Percentiles rank a stretch among this genome's conserved stretches.
Conservation (phyloP, 2,113 vertebrate genomes). For the Stomatorhinus ivindoensis region DNA sequence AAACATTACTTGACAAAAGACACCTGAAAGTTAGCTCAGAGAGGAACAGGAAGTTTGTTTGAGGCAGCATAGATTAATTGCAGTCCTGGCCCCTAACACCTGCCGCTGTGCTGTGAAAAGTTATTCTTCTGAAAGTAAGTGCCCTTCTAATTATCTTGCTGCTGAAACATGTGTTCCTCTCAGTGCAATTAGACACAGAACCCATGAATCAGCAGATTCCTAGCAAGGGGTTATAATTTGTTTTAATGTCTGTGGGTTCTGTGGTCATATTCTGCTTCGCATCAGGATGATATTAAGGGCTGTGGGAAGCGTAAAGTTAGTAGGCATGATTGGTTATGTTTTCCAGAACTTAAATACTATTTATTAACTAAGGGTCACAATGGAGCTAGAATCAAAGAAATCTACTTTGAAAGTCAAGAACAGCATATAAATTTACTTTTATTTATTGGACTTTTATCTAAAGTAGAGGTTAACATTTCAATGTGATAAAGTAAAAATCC, state of each 20-base stretch:
- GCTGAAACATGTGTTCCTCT: conserved; percentile 24
- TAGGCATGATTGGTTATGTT: not conserved
- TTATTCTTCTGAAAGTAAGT: conserved; percentile 20
- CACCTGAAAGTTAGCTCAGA: conserved; percentile 9
- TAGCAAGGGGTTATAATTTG: conserved; percentile 14
- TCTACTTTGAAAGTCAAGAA: not conserved
- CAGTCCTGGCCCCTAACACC: conserved; percentile 18
- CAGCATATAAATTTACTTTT: not conserved
- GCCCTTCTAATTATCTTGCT: conserved; percentile 21
- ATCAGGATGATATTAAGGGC: not conserved
- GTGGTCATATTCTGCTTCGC: not conserved
- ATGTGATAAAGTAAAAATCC: not conserved
- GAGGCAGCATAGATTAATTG: conserved; percentile 15
- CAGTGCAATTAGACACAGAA: conserved; percentile 22
- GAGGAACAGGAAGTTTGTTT: conserved; percentile 10
- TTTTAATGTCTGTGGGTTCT: conserved; percentile 16
- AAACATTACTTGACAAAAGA: conserved; percentile 9
- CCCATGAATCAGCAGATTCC: conserved; percentile 22
- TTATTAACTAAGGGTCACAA: not conserved
- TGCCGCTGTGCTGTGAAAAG: conserved; percentile 21
- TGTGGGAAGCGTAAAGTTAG: not conserved
- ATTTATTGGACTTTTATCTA: not conserved
- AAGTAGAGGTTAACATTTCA: not conserved
- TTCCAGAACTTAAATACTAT: not conserved
- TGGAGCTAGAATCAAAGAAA: not conserved